Base-by-base conservation (phyloP, 2,888 invertebrate species). In the Tetragonisca angustula region DNA sequence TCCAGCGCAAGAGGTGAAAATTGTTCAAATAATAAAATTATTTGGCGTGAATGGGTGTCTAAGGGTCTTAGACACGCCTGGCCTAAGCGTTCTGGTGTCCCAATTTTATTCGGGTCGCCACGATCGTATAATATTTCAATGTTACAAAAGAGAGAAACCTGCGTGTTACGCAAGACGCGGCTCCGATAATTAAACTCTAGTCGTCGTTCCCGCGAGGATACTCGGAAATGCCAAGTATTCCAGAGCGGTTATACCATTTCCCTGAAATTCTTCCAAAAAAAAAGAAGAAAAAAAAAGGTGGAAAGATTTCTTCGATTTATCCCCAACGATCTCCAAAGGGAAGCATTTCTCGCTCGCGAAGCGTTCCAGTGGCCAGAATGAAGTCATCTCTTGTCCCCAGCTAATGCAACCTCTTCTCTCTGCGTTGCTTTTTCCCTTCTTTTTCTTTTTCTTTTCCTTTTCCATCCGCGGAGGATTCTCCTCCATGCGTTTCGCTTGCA, bases 321-420 rank as follows among this genome's bases (percentile, higher is more conserved):
- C 62, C 50, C n/a, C 32, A 27, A 27, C 50, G 67, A 36, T 36
- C 64, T 69, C 27, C 27, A 70, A 24, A 54, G 36, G 75, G 80
- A 80, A 27, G 24, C n/a, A 15, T 36, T 43, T 61, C 65, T 79
- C 61, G 36, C 74, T 49, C 74, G 32, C 32, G 32, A 9, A 36
- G 68, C 56, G 76, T 82, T 86, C 69, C 78, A 65, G 50, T 85
- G 68, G 56, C 65, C 79, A 76, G 36, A 85, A 88, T 89, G 88
- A 89, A 89, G 88, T 88, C 89, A 89, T 89, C 88, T 81, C 83
- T 84, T 82, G 83, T 85, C 87, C 80, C 80, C 79, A 43, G 65
- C 75, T 76, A 82, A 81, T 79, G 79, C 76, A 64, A 68, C 79
- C 77, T 67, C 43, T 61, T 76, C 54, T 49, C 79, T 70, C 68